phyloP scores from a whole-genome alignment of 2,113 vertebrate species.

The Bungarus multicinctus region DNA sequence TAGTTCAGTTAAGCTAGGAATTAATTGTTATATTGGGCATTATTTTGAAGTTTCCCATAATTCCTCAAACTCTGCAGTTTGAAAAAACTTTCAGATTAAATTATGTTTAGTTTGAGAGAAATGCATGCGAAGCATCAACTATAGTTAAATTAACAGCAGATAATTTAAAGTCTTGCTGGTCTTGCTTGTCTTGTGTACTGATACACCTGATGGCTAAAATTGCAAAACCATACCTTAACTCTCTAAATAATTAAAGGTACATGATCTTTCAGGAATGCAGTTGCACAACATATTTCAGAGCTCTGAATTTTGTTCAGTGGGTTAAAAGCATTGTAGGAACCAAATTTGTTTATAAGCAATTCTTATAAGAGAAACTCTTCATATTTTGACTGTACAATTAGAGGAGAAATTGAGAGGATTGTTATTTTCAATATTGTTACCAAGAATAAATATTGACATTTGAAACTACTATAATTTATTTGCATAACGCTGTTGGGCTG shows the following conservation, averaged over 20 bases:
- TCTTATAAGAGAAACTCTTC: neutral
- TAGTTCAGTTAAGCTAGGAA: neutral
- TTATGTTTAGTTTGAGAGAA: neutral
- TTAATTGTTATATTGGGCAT: neutral
- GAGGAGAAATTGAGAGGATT: neutral
- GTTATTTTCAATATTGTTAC: neutral
- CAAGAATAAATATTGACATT: neutral
- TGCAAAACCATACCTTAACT: neutral
- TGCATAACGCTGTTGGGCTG: constrained; percentile 7
- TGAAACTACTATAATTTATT: constrained; percentile 5
- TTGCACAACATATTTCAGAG: neutral
- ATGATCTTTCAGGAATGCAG: neutral
- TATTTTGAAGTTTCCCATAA: neutral
- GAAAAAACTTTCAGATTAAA: neutral
- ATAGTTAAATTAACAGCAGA: neutral
- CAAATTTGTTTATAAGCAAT: neutral
- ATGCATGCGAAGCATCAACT: neutral
- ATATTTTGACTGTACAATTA: neutral
- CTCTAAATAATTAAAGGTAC: neutral
- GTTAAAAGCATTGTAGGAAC: neutral
- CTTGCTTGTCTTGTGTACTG: neutral
- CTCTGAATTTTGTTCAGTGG: neutral
- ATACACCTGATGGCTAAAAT: neutral
- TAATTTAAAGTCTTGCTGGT: neutral
- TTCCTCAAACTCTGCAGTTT: neutral